phyloP scores from a whole-genome alignment of 2,113 vertebrate species.

The Ophiodon elongatus region DNA sequence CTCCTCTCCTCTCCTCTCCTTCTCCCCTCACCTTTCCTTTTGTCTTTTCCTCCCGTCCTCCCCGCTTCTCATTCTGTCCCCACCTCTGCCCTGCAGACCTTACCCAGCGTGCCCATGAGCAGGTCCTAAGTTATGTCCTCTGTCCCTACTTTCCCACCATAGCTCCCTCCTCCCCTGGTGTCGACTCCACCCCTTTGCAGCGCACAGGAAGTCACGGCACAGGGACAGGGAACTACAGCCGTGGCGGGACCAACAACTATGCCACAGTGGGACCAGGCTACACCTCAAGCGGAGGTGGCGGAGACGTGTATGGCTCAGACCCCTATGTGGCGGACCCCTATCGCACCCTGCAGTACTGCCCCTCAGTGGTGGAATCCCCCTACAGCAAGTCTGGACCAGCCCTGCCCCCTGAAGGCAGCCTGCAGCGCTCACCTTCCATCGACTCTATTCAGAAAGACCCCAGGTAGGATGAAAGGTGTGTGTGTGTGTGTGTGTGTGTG shows the following conservation, averaged over 20 bases:
- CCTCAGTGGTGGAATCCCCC: constrained; percentile 97
- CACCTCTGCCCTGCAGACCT: constrained; percentile 87
- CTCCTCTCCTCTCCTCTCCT: neutral
- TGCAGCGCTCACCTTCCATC: constrained; percentile 97
- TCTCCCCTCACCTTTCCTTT: constrained; percentile 3
- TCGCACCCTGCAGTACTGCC: constrained; percentile 98
- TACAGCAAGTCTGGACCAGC: constrained; percentile 99
- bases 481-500: neutral
- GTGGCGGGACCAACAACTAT: constrained; percentile 79
- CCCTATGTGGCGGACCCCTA: constrained; percentile 95
- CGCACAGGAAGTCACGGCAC: constrained; percentile 94
- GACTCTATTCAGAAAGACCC: constrained; percentile 99
- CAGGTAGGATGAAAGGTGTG: constrained; percentile 82
- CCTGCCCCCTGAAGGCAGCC: constrained; percentile 95
- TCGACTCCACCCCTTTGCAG: constrained; percentile 99
- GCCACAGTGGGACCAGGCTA: constrained; percentile 90
- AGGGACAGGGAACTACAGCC: constrained; percentile 88
- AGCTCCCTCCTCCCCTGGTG: constrained; percentile 99
- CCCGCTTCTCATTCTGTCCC: neutral
- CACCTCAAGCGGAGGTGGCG: constrained; percentile 84
- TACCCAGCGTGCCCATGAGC: constrained; percentile 93
- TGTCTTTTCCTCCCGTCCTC: neutral
- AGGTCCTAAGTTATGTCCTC: constrained; percentile 98
- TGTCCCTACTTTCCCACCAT: constrained; percentile 98
- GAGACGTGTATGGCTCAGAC: constrained; percentile 81